Base-by-base conservation (phyloP, 2,797 vertebrate species). In the Adelosebastes latens region DNA sequence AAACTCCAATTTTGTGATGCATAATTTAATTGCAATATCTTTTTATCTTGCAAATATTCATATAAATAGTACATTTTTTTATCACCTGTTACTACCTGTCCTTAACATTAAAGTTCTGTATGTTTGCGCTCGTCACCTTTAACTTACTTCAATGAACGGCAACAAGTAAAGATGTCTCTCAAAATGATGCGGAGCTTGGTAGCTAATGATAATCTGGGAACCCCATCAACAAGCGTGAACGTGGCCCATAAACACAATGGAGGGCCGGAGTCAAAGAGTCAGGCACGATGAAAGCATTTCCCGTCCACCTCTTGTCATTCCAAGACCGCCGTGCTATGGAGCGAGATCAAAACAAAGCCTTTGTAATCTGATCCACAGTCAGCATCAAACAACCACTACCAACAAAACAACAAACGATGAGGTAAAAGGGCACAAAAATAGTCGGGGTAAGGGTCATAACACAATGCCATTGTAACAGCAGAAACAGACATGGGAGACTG, bases 271-370 rank as follows among this genome's bases (percentile, higher is more conserved):
- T 90, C 87, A 87, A 86, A 87, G 85, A 92, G 89, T 86, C 81
- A 83, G 84, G 68, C 88, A 80, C 69, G 80, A 94, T 95, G 91
- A 96, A 95, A 95, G 94, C 83, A 74, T 92, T 95, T 96, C 95
- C 95, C 84, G 85, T 94, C 91, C 89, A 74, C 91, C 93, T 88
- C 81, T 87, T 79, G 86, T 92, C 91, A 88, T 90, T 92, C 87
- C 86, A 80, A 85, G 90, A 81, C 87, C 79, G 88, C 87, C 75
- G 77, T 85, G 84, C 85, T 90, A 81, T 84, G 83, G 72, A 84
- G 66, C 55, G 29, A 86, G 88, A 92, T 91, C 85, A 93, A 94
- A 95, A 95, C 92, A 94, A 88, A 81, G 64, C 72, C 88, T 94
- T 96, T 95, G 91, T 88, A 94, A 95, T 87, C 69, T 79, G 93